These are phyloP conservation scores for Mongoloraphidia duomilia DNA, from an alignment of 2,888 invertebrate species.

Conservation along the genomic window DNA sequence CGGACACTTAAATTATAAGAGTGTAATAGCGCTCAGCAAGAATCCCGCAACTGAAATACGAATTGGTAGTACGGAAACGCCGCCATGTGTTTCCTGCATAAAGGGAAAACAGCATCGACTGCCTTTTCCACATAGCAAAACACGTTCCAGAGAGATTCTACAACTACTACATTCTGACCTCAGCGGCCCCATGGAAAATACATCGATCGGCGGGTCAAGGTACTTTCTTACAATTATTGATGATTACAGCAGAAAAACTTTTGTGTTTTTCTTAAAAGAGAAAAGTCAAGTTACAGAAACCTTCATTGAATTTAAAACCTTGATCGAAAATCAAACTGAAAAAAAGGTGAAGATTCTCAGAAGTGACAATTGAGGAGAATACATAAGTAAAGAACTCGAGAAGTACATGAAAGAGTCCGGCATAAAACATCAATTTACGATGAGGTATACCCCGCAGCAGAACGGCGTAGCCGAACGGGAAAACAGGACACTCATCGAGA, in stretches of 20 bases:
- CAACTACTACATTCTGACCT: conserved; percentile 23
- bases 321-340: conserved; percentile 15
- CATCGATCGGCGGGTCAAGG: conserved; percentile 19
- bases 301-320: conserved; percentile 15
- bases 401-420: conserved; percentile 13
- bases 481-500: conserved; percentile 10
- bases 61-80: too few species aligned
- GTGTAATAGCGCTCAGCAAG: too few species aligned
- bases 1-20: too few species aligned
- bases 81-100: conserved; percentile 13
- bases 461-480: conserved; percentile 21
- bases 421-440: conserved; percentile 20
- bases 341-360: conserved; percentile 14
- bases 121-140: conserved; percentile 13
- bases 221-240: conserved; percentile 25
- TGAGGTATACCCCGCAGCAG: conserved; percentile 21
- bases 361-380: conserved; percentile 16
- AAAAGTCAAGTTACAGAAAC: conserved; percentile 19
- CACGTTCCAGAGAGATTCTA: conserved; percentile 15
- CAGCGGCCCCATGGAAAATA: conserved; percentile 22
- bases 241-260: conserved; percentile 13
- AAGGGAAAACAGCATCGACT: conserved; percentile 16
- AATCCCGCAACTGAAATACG: too few species aligned
- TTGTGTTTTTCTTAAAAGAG: conserved; percentile 21
- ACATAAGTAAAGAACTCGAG: conserved; percentile 8